Evolutionary conservation across 1,140 invertebrate species (phyloP).

Genomic region (Bombus polaris): DNA sequence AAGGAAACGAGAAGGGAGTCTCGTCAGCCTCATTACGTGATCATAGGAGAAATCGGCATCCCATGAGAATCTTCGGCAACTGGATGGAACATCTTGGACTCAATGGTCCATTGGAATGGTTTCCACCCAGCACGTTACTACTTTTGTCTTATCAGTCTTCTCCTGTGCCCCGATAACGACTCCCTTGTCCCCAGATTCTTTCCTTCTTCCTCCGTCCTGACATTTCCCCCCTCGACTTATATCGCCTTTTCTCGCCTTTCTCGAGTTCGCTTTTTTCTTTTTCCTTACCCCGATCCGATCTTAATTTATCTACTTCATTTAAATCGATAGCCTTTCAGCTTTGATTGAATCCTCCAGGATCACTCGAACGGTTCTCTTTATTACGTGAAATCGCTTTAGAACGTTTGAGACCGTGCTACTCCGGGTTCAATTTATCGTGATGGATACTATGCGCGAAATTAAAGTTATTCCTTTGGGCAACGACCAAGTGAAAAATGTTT

Average conservation of each 20-base stretch:
- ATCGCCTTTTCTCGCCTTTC: background rate
- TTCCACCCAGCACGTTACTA: slow-evolving; percentile 45
- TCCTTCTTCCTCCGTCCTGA: background rate
- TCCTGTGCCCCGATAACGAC: slow-evolving; percentile 49
- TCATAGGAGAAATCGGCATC: slow-evolving; percentile 56
- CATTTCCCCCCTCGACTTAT: slow-evolving; percentile 8
- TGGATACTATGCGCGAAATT: slow-evolving; percentile 1
- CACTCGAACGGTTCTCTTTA: slow-evolving; percentile 24
- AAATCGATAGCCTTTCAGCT: slow-evolving; percentile 45
- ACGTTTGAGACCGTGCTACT: background rate
- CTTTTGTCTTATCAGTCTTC: slow-evolving; percentile 64
- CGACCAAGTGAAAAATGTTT: background rate
- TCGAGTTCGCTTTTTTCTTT: background rate
- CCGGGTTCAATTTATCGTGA: slow-evolving; percentile 8
- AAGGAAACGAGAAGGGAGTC: background rate
- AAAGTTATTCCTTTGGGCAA: background rate
- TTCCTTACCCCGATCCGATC: background rate
- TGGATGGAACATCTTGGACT: slow-evolving; percentile 54
- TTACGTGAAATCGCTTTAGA: slow-evolving; percentile 9
- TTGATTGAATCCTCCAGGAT: slow-evolving; percentile 45
- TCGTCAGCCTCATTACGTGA: slow-evolving; percentile 60
- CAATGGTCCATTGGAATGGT: slow-evolving; percentile 56
- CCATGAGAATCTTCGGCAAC: slow-evolving; percentile 24
- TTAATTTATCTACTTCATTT: slow-evolving; percentile 52
- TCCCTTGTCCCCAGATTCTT: background rate